Conservation (phyloP, 2,888 invertebrate genomes). For the Hirtodrosophila histrioides region DNA sequence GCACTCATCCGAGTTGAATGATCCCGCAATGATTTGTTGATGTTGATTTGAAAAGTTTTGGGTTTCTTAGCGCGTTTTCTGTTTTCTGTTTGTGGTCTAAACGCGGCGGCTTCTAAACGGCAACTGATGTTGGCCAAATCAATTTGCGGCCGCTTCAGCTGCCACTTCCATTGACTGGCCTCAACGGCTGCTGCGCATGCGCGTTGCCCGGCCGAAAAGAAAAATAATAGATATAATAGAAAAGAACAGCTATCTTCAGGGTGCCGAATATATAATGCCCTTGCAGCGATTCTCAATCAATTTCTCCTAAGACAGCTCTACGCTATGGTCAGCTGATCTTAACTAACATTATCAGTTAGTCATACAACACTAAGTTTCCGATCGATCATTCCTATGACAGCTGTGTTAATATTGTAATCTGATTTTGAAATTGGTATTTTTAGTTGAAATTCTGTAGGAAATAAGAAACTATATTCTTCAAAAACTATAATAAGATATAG, state of each 20-base stretch:
- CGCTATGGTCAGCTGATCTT: too few relatives aligned
- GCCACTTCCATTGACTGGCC: slow-evolving; percentile 20
- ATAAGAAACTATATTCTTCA: too few relatives aligned
- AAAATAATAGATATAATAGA: slow-evolving; percentile 13
- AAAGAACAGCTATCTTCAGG: neutral
- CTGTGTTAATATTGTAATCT: too few relatives aligned
- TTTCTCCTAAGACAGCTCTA: too few relatives aligned
- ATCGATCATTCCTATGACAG: too few relatives aligned
- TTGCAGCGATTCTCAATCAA: too few relatives aligned
- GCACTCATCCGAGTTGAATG: slow-evolving; percentile 46
- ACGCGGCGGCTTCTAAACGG: slow-evolving; percentile 74
- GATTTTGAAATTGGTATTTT: too few relatives aligned
- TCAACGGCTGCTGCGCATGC: slow-evolving; percentile 24
- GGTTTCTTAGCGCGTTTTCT: slow-evolving; percentile 9
- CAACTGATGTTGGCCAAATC: slow-evolving; percentile 76
- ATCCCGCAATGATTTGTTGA: slow-evolving; percentile 21
- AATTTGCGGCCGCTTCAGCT: slow-evolving; percentile 50
- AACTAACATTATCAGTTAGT: too few relatives aligned
- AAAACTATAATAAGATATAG: too few relatives aligned
- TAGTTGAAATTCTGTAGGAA: too few relatives aligned
- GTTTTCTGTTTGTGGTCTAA: slow-evolving; percentile 55
- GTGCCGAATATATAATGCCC: too few relatives aligned
- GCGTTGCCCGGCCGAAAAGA: slow-evolving; percentile 10
- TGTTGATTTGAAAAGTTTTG: slow-evolving; percentile 19
- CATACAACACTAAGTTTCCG: too few relatives aligned